phyloP scores from a whole-genome alignment of 1,140 invertebrate genomes.

The Cotesia vestalis region DNA sequence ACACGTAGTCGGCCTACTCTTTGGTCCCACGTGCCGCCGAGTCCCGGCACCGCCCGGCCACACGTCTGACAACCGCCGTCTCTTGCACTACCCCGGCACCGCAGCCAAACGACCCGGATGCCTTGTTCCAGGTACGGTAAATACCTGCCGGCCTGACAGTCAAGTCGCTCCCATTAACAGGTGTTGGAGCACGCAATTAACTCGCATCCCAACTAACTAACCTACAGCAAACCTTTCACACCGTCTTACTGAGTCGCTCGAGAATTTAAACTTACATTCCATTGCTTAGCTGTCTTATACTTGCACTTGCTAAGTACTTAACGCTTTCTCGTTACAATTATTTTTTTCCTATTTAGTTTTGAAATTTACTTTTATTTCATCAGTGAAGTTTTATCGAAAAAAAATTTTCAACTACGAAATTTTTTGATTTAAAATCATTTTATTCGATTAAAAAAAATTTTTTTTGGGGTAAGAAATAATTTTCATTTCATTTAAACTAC shows the following conservation, averaged over 20 bases:
- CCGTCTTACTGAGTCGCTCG: background rate
- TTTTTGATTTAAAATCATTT: too few species aligned
- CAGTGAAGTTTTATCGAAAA: too few species aligned
- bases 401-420: too few species aligned
- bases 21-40: constrained; percentile 24
- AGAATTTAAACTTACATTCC: too few species aligned
- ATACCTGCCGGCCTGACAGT: constrained; percentile 53
- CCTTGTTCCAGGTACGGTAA: constrained; percentile 47
- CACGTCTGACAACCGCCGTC: constrained; percentile 50
- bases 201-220: constrained; percentile 44
- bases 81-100: constrained; percentile 47
- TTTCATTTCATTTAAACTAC: too few species aligned
- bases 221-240: constrained; percentile 22
- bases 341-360: too few species aligned
- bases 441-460: too few species aligned
- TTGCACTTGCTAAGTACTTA: too few species aligned
- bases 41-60: constrained; percentile 25
- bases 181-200: constrained; percentile 57
- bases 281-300: too few species aligned
- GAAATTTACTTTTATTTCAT: too few species aligned
- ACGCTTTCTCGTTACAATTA: too few species aligned
- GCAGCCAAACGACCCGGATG: constrained; percentile 45
- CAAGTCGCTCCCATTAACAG: constrained; percentile 52
- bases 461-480: too few species aligned
- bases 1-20: constrained; percentile 26